These are phyloP conservation scores for Thalassoma bifasciatum DNA, from an alignment of 2,113 vertebrate genomes.

Conservation along the genomic window DNA sequence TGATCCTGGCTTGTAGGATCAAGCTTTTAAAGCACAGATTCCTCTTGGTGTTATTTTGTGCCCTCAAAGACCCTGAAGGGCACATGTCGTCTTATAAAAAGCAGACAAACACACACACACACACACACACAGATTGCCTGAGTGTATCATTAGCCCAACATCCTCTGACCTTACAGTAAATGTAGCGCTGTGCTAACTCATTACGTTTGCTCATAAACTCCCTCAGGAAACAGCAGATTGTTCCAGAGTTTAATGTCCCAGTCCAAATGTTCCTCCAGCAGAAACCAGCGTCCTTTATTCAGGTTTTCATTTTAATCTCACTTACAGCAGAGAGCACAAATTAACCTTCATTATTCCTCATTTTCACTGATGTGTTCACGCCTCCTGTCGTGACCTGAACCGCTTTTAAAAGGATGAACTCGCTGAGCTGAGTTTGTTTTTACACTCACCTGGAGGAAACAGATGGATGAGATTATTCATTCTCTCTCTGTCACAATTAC, in stretches of 20 bases:
- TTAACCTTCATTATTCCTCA: background rate
- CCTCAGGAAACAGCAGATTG: background rate
- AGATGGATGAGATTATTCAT: background rate
- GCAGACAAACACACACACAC: background rate
- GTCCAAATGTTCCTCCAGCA: background rate
- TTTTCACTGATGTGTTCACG: background rate
- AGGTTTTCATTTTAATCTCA: background rate
- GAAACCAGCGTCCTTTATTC: background rate
- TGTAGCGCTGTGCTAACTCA: background rate
- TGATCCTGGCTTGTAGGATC: too few species aligned
- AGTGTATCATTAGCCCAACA: background rate
- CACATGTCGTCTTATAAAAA: background rate
- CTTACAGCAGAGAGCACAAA: background rate
- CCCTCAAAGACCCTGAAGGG: slow-evolving; percentile 39
- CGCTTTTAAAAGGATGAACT: slow-evolving; percentile 3
- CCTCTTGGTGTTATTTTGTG: too few species aligned
- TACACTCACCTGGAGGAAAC: slow-evolving; percentile 1
- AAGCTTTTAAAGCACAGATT: too few species aligned
- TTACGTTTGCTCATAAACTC: background rate
- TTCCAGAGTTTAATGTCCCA: background rate
- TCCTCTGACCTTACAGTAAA: slow-evolving; percentile 12
- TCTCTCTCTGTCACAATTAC: background rate
- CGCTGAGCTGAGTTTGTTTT: slow-evolving; percentile 1
- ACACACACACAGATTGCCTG: slow-evolving; percentile 1
- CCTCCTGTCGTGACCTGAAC: background rate